Base-by-base conservation (phyloP, 2,113 vertebrate genomes). In the Grantiella picta region DNA sequence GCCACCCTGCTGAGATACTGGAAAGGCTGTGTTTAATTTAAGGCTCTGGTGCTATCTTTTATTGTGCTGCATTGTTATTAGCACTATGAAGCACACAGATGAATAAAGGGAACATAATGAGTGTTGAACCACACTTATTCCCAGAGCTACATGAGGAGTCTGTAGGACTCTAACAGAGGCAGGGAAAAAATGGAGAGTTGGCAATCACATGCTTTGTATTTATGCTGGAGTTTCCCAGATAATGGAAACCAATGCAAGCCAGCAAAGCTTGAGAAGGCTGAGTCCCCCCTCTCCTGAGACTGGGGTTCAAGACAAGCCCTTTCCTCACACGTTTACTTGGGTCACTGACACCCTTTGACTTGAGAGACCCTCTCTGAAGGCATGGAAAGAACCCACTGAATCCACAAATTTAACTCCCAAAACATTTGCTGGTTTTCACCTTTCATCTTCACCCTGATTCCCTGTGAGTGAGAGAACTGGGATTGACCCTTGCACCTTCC, bases 1-100 rank as follows among this genome's bases (percentile, higher is more conserved):
- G 92, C 87, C 85, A 94, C 87, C 95, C 96, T 93, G 90, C 94
- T 95, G 94, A 90, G 95, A 95, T 83, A 80, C 87, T 96, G 88
- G 94, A 82, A 95, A 82, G 60, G 63, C 92, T 95, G 96, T 29
- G 54, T 82, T 95, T 79, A 87, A 93, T 91, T 97, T 92, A 69
- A 82, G 92, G 60, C 49, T 80, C 71, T 50, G 52, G 82, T 63
- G 84, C 94, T 97, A 91, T 97, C 96, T 91, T 91, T 95, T 84
- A 72, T 85, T 94, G 86, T 82, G 52, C 83, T 92, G 86, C 91
- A 94, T 92, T 90, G 93, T 95, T 94, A 95, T 94, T 95, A 94
- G 94, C 89, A 92, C 93, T 87, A 36, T 95, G 90, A 82, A 94
- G 88, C 79, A 90, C 44, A 63, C 64, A 80, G 31, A 96, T 80